Base-by-base conservation (phyloP, 2,888 invertebrate genomes). In the Seira sanloemensis region DNA sequence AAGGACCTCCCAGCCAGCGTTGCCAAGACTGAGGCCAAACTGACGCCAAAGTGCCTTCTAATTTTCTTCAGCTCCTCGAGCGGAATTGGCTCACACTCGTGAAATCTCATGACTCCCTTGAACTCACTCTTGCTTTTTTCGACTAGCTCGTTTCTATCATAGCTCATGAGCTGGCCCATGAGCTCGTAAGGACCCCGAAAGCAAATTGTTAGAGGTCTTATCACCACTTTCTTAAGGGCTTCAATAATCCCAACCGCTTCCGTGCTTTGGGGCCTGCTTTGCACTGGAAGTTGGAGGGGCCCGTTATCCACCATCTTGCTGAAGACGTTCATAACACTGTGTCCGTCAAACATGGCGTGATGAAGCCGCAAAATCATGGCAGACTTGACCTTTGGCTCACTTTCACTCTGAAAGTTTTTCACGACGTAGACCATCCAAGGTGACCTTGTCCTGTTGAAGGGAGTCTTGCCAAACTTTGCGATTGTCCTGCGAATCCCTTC, bases 291-390 rank as follows among this genome's bases (percentile, higher is more conserved):
- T 0, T 2, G 18, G 0, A 81, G 23, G 12, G 76, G 81, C 12
- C 76, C 81, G n/a, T 81, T 81, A 66, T 81, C 73, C 0, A 58
- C 68, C 24, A 83, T 12, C 26, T 67, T 73, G 4, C 78, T n/a
- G 0, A 83, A 66, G 0, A 78, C 5, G 18, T 74, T 83, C 7
- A 83, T 1, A 2, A 78, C 25, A 18, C 78, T 54, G 21, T 62
- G 26, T 0, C 83, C 83, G 26, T 83, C 83, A 78, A 77, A 77
- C 73, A 83, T 67, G 68, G n/a, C 46, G 78, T 83, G 83, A 54
- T 78, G 77, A 18, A 73, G 37, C 25, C 78, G 46, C 7, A 65
- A 62, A 24, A 83, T 73, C 16, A 83, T 25, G 2, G 66, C 78
- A 18, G 83, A 83, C 18, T 73, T 83, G 4, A 72, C 78, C 7